Base-by-base conservation (phyloP, 2,113 vertebrate genomes). In the Cinclus cinclus region DNA sequence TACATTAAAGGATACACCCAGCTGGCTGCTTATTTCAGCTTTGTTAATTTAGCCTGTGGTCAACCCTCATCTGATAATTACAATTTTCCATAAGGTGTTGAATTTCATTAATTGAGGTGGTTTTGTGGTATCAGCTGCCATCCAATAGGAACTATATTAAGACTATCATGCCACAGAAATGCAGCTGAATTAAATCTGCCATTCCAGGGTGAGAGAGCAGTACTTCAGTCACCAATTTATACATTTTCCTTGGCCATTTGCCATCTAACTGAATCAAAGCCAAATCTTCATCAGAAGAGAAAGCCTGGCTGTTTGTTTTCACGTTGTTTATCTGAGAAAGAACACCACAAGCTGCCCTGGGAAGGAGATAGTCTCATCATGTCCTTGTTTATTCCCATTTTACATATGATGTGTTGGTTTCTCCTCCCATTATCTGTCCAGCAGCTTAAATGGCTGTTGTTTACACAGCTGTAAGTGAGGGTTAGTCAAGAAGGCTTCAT, bases 381-480 rank as follows among this genome's bases (percentile, higher is more conserved):
- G 59, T 79, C 75, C 62, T 81, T 83, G 77, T 96, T 96, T 97
- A 96, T 92, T 94, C 79, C 58, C 71, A 62, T 92, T 95, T 96
- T 94, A 94, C 60, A 79, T 77, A 86, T 17, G 60, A 94, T 94
- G 62, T 91, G 87, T 64, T 58, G 68, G 79, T 90, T 83, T 95
- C 81, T 96, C 77, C 58, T 96, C 60, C 78, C 81, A 86, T 93
- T 97, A 95, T 97, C 90, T 97, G 78, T 92, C 89, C 83, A 95
- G 62, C 88, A 82, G 49, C 84, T 92, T 93, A 74, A 84, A 96
- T 83, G 30, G 53, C 87, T 90, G 81, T 28, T 97, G 96, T 98
- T 98, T 97, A 97, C 86, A 97, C 97, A 98, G 98, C 97, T 98
- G 97, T 96, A 90, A 83, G 63, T 69, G 89, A 94, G 86, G 83